phyloP scores from a whole-genome alignment of 2,888 invertebrate genomes.

The Agonopterix subpropinquella region DNA sequence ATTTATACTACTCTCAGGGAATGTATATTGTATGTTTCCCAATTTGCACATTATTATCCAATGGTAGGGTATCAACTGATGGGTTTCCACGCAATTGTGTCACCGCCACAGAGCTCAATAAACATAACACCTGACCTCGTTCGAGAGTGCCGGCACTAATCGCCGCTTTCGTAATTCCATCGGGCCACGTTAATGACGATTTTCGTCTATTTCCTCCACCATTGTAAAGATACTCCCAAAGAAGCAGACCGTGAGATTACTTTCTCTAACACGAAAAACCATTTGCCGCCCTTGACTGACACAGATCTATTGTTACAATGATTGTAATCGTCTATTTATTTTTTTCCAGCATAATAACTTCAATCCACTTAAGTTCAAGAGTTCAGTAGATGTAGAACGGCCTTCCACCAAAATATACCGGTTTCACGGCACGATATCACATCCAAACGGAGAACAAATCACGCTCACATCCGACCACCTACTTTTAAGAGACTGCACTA shows the following conservation, averaged over 20 bases:
- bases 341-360: conserved; percentile 80
- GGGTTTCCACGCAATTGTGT: too few species aligned
- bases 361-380: conserved; percentile 86
- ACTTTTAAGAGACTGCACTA: conserved; percentile 92
- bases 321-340: conserved; percentile 6
- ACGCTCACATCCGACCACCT: conserved; percentile 93
- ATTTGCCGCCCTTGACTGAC: neutral
- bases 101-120: conserved; percentile 14
- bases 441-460: conserved; percentile 85
- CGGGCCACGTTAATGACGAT: conserved; percentile 14
- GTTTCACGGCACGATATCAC: conserved; percentile 92
- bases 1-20: too few species aligned
- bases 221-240: conserved; percentile 15
- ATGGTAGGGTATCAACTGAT: too few species aligned
- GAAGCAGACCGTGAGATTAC: conserved; percentile 39
- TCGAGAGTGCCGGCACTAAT: conserved; percentile 18
- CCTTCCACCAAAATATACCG: conserved; percentile 97
- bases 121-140: conserved; percentile 24
- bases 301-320: too few species aligned
- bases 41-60: too few species aligned
- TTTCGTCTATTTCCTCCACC: conserved; percentile 19
- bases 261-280: conserved; percentile 8
- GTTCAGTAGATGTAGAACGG: conserved; percentile 92
- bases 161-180: conserved; percentile 24
- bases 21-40: too few species aligned